Evolutionary conservation across 2,888 invertebrate species (phyloP).

Genomic region (Coelinius sp.): DNA sequence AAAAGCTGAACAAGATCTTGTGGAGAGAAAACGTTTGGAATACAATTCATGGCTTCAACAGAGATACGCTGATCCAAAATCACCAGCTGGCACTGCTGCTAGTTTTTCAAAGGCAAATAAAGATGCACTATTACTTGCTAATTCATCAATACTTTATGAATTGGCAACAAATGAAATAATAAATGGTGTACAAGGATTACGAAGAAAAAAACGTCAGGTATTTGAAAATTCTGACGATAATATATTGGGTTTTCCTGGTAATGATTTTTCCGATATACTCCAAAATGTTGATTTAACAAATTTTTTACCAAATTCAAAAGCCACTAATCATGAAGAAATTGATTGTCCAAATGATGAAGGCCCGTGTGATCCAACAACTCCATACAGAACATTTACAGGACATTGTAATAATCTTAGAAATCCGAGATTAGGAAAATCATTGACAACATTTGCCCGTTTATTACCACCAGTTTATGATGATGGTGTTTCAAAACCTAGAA

Average conservation of each 20-base stretch:
- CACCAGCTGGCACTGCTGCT: constrained; percentile 88
- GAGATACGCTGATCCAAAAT: constrained; percentile 82
- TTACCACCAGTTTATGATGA: constrained; percentile 91
- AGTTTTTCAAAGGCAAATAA: constrained; percentile 92
- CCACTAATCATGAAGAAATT: constrained; percentile 77
- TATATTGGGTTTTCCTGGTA: constrained; percentile 74
- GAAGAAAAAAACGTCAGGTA: constrained; percentile 81
- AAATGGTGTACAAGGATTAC: constrained; percentile 73
- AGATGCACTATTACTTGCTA: constrained; percentile 86
- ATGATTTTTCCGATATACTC: constrained; percentile 82
- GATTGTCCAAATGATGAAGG: constrained; percentile 81
- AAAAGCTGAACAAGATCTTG: constrained; percentile 84
- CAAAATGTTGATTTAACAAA: constrained; percentile 85
- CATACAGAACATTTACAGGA: constrained; percentile 84
- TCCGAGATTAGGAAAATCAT: constrained; percentile 85
- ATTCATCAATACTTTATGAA: constrained; percentile 88
- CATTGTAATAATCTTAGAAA: constrained; percentile 91
- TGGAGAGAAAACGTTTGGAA: constrained; percentile 83
- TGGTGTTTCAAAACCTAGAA: constrained; percentile 86
- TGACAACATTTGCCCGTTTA: constrained; percentile 88
- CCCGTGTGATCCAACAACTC: constrained; percentile 80
- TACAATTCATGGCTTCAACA: constrained; percentile 82
- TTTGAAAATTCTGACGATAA: constrained; percentile 77
- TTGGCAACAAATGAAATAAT: constrained; percentile 89
- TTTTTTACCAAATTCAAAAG: constrained; percentile 76